These are phyloP conservation scores for Bombus cullumanus DNA, from an alignment of 1,140 invertebrate species.

Conservation along the genomic window DNA sequence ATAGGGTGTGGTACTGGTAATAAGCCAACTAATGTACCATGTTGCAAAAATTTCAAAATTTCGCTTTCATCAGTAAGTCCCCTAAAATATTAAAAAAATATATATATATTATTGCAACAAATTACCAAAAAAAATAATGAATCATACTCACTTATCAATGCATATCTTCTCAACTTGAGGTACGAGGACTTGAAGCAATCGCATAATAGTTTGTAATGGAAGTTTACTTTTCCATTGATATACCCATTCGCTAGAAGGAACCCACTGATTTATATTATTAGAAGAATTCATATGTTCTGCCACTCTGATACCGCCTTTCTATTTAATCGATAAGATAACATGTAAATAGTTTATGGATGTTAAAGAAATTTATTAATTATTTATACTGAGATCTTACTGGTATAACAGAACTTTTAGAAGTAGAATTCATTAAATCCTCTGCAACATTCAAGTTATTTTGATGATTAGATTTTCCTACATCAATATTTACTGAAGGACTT, in stretches of 20 bases:
- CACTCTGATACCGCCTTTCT: conserved; percentile 82
- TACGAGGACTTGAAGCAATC: conserved; percentile 98
- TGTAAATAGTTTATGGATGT: conserved; percentile 19
- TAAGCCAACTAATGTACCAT: conserved; percentile 98
- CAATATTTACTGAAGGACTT: conserved; percentile 74
- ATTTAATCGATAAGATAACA: conserved; percentile 15
- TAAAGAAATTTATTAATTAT: conserved; percentile 18
- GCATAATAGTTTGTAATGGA: conserved; percentile 99
- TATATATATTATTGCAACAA: background rate
- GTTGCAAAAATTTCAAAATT: conserved; percentile 99
- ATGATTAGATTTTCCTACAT: conserved; percentile 66
- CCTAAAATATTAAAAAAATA: conserved; percentile 83
- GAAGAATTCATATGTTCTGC: conserved; percentile 68
- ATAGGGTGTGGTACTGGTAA: conserved; percentile 99
- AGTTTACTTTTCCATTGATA: conserved; percentile 98
- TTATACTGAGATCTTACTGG: conserved; percentile 67
- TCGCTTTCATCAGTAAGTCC: conserved; percentile 99
- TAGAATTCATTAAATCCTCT: conserved; percentile 54
- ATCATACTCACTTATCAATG: conserved; percentile 95
- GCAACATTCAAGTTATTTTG: conserved; percentile 46
- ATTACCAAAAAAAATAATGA: conserved; percentile 28
- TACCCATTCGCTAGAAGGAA: conserved; percentile 96
- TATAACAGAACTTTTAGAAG: conserved; percentile 73
- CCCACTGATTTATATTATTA: conserved; percentile 85
- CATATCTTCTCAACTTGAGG: conserved; percentile 99